Base-by-base conservation (phyloP, 1,140 invertebrate species). In the Grapholita molesta region DNA sequence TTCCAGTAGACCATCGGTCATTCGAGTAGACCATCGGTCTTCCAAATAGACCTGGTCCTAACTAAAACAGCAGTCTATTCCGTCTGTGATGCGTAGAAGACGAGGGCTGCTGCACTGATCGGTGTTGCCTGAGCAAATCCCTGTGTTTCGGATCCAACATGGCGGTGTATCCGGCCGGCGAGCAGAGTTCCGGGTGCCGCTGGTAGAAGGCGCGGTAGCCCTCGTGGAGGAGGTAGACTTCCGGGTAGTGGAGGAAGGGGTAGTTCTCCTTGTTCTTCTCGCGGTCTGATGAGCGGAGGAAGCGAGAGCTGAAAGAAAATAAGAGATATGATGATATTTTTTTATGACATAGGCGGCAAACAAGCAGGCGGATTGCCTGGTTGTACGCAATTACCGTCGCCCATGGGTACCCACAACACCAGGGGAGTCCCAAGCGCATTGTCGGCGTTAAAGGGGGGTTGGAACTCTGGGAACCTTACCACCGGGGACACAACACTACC, bases 131-230 rank as follows among this genome's bases (percentile, higher is more conserved):
- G 6, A 88, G 32, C 6, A 73, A 21, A 2, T 80, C 67, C 6
- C 73, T 72, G 65, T 88, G 84, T 7, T 66, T 52, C 0, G 88
- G 88, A 65, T 90, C 85, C 72, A 88, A 61, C 83, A 92, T 91
- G 66, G 87, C 83, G 21, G 86, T 86, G 64, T 92, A 90, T 3
- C 90, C 91, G 21, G 73, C 64, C 0, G 89, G 89, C 0, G 94
- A 93, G 91, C 98, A 99, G 21, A 97, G 90, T 0, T 94, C 91
- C n/a, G 93, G 90, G 75, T 95, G 94, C 0, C 93, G 89, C 71
- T 95, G 93, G 85, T 94, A 99, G 92, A 99, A 99, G 30, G 94
- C 94, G 76, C 98, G 96, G 92, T 99, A 99, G 3, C 99, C 99
- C 0, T 97, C 97, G 79, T 99, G 95, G 5, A 99, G 93, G 0